Evolutionary conservation across 2,113 vertebrate species (phyloP), one percentile per base, ranked within the genome.

Genomic region (Pungitius pungitius): DNA sequence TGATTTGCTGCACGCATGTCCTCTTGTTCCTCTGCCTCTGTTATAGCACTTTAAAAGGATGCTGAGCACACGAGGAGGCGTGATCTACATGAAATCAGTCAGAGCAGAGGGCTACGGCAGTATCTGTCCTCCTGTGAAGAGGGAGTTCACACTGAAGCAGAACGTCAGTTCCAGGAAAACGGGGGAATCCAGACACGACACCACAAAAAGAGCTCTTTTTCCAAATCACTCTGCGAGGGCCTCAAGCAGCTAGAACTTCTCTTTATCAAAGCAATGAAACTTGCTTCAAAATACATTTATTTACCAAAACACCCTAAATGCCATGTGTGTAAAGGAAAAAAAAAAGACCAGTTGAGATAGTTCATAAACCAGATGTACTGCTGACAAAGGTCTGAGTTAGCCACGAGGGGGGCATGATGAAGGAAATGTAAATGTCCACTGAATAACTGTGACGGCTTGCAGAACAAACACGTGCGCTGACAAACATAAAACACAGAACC

Each of bases 321-420:
- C 40, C 57, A 78, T 43, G 76, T 78, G 61, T 49, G 26, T 37
- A 58, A 76, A 83, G 80, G 14, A 27, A 8, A 17, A 43, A 43
- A 43, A 49, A 49, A n/a, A 49, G 9, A 49, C 2, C 42, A 20
- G 40, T 71, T 69, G 17, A 62, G 74, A 77, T 26, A 43, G 10
- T 49, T 76, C 26, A 77, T 61, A 69, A 62, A 78, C 64, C 26
- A 62, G 60, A 80, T 26, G 20, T 73, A 52, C 26, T 69, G 73
- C 89, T 82, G 78, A 83, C 70, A 77, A 72, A 84, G 77, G 78
- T 73, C 83, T 89, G 85, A 88, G 63, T 91, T 87, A 88, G 22
- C 71, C 77, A 66, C 65, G n/a, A 74, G 13, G 40, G 61, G 79
- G 63, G 78, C 71, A 67, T 86, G 85, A 87, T 75, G 59, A 45